These are phyloP conservation scores for Gari tellinella DNA, from an alignment of 2,888 invertebrate genomes.

Conservation along the genomic window DNA sequence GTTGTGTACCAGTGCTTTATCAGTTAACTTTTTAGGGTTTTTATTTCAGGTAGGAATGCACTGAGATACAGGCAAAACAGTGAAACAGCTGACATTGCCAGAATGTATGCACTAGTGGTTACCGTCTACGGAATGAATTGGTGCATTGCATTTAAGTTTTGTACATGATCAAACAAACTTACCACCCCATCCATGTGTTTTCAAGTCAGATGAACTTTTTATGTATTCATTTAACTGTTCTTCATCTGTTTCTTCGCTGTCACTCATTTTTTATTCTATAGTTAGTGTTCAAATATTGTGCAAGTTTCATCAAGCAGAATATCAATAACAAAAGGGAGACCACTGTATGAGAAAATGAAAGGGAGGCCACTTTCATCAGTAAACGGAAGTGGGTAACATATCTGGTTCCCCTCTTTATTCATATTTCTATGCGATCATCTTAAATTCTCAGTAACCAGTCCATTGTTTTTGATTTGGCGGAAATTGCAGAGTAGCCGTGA, in stretches of 20 bases:
- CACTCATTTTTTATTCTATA: slow-evolving; percentile 22
- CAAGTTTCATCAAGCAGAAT: slow-evolving; percentile 1
- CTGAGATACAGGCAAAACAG: background rate
- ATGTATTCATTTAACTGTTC: slow-evolving; percentile 11
- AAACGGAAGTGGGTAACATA: too few species aligned
- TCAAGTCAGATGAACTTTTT: slow-evolving; percentile 49
- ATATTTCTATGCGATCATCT: too few species aligned
- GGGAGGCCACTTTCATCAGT: too few species aligned
- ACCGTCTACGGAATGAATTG: too few species aligned
- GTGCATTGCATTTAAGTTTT: background rate
- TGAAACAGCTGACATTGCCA: background rate
- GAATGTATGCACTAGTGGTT: background rate
- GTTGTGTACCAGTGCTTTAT: too few species aligned
- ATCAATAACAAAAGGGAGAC: slow-evolving; percentile 12
- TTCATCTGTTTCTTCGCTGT: slow-evolving; percentile 39
- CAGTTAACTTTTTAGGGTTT: too few species aligned
- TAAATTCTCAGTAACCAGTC: too few species aligned
- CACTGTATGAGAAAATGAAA: too few species aligned
- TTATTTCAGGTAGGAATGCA: too few species aligned
- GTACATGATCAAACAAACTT: slow-evolving; percentile 5
- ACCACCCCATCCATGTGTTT: slow-evolving; percentile 68
- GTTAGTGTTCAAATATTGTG: background rate
- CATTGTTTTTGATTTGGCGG: too few species aligned
- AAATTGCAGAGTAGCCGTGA: too few species aligned
- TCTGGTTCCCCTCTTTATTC: too few species aligned